Evolutionary conservation across 2,888 invertebrate genomes (phyloP).

Genomic region (Pandemis corylana): DNA sequence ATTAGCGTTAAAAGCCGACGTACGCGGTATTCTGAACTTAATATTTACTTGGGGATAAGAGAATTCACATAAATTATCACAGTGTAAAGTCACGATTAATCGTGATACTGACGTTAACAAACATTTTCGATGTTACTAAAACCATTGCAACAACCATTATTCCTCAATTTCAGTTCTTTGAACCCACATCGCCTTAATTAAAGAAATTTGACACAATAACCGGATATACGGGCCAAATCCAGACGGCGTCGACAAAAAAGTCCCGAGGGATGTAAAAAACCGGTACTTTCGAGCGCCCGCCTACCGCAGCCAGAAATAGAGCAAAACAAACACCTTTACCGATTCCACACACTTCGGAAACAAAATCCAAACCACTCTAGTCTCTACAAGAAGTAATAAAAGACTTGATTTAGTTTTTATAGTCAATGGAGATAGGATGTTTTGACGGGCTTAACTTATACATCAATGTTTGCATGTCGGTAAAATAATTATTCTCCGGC

Average conservation of each 20-base stretch:
- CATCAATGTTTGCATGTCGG: slow-evolving; percentile 73
- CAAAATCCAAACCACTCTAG: not conserved
- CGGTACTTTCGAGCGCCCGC: slow-evolving; percentile 78
- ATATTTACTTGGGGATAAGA: not conserved
- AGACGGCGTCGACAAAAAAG: slow-evolving; percentile 73
- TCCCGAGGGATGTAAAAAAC: slow-evolving; percentile 71
- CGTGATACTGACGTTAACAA: not conserved
- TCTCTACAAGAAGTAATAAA: not conserved
- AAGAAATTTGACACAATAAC: slow-evolving; percentile 73
- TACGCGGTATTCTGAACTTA: no score
- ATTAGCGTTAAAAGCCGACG: no score
- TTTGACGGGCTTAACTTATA: slow-evolving; percentile 6
- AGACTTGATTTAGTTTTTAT: not conserved
- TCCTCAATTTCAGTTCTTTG: slow-evolving; percentile 34
- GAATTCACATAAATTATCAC: not conserved
- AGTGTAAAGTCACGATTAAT: not conserved
- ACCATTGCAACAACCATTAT: slow-evolving; percentile 12
- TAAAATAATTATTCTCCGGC: slow-evolving; percentile 67
- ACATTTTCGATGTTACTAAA: not conserved
- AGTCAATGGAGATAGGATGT: slow-evolving; percentile 8
- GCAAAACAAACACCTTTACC: slow-evolving; percentile 48
- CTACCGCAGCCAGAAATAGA: slow-evolving; percentile 84
- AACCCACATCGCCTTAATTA: slow-evolving; percentile 54
- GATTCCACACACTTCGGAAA: slow-evolving; percentile 34
- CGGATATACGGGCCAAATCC: slow-evolving; percentile 77